Conservation (phyloP, 2,797 vertebrate species). For the Oreonectes daqikongensis region DNA sequence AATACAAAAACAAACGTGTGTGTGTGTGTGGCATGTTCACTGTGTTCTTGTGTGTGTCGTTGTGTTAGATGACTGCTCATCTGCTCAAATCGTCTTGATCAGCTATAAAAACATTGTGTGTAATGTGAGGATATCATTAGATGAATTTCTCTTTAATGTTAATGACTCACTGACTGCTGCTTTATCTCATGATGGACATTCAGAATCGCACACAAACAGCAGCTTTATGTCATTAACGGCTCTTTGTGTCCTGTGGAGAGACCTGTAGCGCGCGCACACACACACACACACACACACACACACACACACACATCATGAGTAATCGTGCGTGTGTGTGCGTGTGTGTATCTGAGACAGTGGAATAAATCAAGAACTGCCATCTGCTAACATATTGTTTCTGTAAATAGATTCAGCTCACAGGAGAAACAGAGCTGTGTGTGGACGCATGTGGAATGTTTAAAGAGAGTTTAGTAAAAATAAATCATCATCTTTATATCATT, state of each 20-base stretch:
- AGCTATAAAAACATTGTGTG: conserved; percentile 30
- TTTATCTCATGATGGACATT: conserved; percentile 51
- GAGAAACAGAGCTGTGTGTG: too few relatives aligned
- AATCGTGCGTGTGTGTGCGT: conserved; percentile 24
- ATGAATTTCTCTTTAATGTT: conserved; percentile 54
- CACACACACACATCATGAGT: conserved; percentile 33
- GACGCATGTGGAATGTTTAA: too few relatives aligned
- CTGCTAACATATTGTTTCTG: not conserved
- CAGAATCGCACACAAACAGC: conserved; percentile 61
- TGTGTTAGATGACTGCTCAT: not conserved
- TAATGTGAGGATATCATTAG: conserved; percentile 62
- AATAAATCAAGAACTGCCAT: conserved; percentile 26
- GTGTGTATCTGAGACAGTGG: conserved; percentile 18
- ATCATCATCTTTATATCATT: too few relatives aligned
- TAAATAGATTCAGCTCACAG: conserved; percentile 29
- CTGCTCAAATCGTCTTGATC: conserved; percentile 17
- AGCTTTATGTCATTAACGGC: conserved; percentile 67
- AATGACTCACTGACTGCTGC: conserved; percentile 63
- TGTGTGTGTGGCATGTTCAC: too few relatives aligned
- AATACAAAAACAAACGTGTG: too few relatives aligned
- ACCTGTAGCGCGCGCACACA: conserved; percentile 40
- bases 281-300: not conserved
- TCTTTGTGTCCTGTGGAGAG: conserved; percentile 57
- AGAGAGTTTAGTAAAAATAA: too few relatives aligned
- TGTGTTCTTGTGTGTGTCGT: not conserved